Evolutionary conservation across 2,888 invertebrate genomes (phyloP), one percentile per base, ranked within the genome.

Genomic region (Drosophila ustulata): DNA sequence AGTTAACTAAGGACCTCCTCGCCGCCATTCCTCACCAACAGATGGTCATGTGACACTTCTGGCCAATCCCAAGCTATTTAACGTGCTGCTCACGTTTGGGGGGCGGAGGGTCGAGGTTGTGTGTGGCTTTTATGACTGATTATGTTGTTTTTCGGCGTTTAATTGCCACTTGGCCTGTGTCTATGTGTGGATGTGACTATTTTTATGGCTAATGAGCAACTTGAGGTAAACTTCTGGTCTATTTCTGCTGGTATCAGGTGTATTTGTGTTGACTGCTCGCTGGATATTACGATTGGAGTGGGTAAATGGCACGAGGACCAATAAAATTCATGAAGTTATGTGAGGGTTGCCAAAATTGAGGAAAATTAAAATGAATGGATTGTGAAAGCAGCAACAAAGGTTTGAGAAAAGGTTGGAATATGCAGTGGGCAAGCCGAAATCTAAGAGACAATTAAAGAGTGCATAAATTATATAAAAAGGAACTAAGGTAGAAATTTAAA

Each of bases 181-280:
- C 39, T 41, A 41, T 41, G 39, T 73, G 64, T 61, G 76, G 73
- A 80, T 82, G 78, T 87, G 84, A 87, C 84, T 81, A 84, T 76
- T 82, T 87, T 87, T 84, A 87, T 82, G 82, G 85, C 66, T 82
- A 82, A 87, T 82, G 78, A 87, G 88, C 82, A 72, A 69, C 73
- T 82, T 71, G 75, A 67, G 72, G 64, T 69, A 65, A 70, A 66
- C 79, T 82, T 67, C 57, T 55, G 51, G 64, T 25, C 68, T 50
- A 53, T 66, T 71, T 47, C 23, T n/a, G 37, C 11, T 2, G 52
- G 68, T 65, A 74, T 83, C 83, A 86, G 78, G 84, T 83, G 81
- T 52, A 66, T 55, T 34, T 25, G 34, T 25, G 18, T 46, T n/a
- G 57, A 34, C 53, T 50, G 34, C 39, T 28, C 26, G 47, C 30